These are phyloP conservation scores for Conus ventricosus DNA, from an alignment of 1,140 invertebrate species.

Conservation along the genomic window DNA sequence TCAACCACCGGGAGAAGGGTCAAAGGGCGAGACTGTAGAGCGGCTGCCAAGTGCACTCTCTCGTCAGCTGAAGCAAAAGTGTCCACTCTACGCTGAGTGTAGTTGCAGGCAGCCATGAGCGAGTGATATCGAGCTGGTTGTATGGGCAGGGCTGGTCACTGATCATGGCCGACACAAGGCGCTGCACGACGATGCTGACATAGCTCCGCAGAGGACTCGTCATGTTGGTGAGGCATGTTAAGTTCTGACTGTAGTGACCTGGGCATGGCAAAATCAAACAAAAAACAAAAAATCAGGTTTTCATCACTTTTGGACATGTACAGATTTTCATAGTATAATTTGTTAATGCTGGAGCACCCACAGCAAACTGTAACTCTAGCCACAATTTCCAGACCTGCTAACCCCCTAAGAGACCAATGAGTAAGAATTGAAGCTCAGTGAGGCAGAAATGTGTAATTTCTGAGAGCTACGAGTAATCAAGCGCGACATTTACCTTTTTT, in stretches of 20 bases:
- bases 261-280: not conserved
- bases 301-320: no score
- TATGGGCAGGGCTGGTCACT: conserved; percentile 65
- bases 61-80: conserved; percentile 34
- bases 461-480: no score
- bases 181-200: conserved; percentile 92
- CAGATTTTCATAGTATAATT: no score
- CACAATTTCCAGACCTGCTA: no score
- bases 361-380: no score
- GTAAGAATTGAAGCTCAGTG: no score
- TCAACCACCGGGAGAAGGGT: conserved; percentile 50
- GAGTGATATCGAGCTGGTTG: conserved; percentile 26
- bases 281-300: no score
- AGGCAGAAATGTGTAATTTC: no score
- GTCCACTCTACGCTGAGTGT: conserved; percentile 14
- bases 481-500: no score
- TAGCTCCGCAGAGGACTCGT: conserved; percentile 95
- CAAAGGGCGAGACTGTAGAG: conserved; percentile 55
- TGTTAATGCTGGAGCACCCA: no score
- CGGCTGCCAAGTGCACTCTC: conserved; percentile 47
- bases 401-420: no score
- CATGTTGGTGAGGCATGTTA: conserved; percentile 92
- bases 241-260: conserved; percentile 88
- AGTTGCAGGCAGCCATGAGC: conserved; percentile 9
- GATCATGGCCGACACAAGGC: conserved; percentile 82